Percentiles rank a stretch among this genome's conserved stretches.
Conservation (phyloP, 2,113 vertebrate genomes). For the Rhea pennata region DNA sequence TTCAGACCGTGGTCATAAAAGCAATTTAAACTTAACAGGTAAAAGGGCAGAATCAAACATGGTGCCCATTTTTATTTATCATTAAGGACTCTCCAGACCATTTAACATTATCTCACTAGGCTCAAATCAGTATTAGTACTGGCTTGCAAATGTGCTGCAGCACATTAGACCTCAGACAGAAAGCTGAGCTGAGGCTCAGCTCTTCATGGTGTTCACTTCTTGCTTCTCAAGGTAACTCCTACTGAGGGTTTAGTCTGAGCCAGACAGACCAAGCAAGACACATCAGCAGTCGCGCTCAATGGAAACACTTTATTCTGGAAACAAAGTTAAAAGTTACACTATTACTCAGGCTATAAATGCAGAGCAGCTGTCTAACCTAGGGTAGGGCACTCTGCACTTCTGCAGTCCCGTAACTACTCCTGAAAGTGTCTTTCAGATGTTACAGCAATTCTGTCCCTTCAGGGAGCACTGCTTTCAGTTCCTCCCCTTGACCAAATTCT, state of each 20-base stretch:
- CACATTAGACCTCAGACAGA: not conserved
- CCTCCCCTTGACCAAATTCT: slow-evolving; percentile 26
- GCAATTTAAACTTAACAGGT: not conserved
- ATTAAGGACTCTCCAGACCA: not conserved
- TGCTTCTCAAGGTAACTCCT: not conserved
- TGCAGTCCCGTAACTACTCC: not conserved
- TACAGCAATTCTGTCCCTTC: not conserved
- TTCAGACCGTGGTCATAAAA: not conserved
- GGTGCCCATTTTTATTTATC: not conserved
- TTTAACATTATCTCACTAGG: not conserved
- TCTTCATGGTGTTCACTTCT: not conserved
- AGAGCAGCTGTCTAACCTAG: not conserved
- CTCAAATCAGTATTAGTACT: not conserved
- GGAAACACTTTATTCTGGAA: not conserved
- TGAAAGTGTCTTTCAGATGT: not conserved
- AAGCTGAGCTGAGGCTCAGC: not conserved
- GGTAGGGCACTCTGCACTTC: not conserved
- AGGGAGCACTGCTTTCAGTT: not conserved
- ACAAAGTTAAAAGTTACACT: not conserved
- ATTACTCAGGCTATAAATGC: not conserved
- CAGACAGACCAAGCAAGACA: not conserved
- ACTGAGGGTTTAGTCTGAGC: not conserved
- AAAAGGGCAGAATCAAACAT: not conserved
- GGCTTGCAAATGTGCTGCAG: not conserved
- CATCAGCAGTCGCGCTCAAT: not conserved